These are phyloP conservation scores for Pachliopta kotzebuea DNA, from an alignment of 2,888 invertebrate genomes.

Conservation along the genomic window DNA sequence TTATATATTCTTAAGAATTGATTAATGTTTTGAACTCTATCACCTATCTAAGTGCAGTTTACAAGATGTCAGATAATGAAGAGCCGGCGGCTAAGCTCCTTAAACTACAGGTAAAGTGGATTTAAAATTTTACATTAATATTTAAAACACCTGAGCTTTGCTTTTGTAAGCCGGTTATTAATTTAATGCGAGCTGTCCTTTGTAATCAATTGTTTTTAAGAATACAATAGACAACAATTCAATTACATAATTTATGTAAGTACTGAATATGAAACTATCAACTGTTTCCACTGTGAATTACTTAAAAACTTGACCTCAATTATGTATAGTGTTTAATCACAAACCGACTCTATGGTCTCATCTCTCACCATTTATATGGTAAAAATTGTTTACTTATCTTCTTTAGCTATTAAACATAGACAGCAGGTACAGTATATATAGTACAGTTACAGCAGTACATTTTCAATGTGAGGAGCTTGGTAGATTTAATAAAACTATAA, in stretches of 20 bases:
- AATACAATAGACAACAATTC: no score
- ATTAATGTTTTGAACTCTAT: background rate
- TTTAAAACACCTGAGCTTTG: background rate
- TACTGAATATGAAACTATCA: no score
- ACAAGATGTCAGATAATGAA: slow-evolving; percentile 54
- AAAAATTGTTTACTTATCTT: no score
- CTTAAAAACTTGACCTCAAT: no score
- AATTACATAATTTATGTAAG: no score
- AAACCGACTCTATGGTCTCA: background rate
- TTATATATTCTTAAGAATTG: background rate
- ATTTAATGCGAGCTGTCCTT: background rate
- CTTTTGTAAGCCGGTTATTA: background rate
- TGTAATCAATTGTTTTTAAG: background rate
- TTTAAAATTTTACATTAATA: background rate
- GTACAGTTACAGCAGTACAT: no score
- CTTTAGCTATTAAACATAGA: no score
- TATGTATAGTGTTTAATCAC: background rate
- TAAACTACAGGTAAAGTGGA: slow-evolving; percentile 45
- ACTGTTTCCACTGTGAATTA: background rate
- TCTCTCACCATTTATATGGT: no score
- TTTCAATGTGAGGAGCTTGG: no score
- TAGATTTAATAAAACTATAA: no score
- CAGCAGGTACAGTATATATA: no score
- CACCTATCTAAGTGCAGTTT: background rate
- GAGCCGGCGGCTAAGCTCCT: slow-evolving; percentile 57